Evolutionary conservation across 2,113 vertebrate genomes (phyloP).

Genomic region (Ciconia stormi): DNA sequence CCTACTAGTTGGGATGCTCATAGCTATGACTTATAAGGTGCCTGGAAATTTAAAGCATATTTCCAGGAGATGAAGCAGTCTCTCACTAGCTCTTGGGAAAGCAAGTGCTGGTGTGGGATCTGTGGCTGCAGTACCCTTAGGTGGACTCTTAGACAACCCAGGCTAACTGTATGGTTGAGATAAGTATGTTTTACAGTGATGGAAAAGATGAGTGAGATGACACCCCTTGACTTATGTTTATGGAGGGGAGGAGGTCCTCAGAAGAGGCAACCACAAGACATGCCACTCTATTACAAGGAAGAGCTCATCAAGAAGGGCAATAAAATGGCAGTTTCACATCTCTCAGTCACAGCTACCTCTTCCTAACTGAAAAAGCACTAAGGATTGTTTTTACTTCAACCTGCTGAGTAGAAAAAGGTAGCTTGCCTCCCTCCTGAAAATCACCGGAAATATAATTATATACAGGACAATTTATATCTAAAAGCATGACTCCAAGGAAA

Average conservation of each 20-base stretch:
- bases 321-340: neutral
- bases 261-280: neutral
- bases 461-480: neutral
- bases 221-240: rapidly evolving
- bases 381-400: neutral
- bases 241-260: neutral
- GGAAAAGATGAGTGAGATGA: neutral
- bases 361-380: neutral
- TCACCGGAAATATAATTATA: neutral
- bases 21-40: neutral
- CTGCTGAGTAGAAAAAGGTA: neutral
- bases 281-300: neutral
- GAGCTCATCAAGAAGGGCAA: neutral
- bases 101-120: neutral
- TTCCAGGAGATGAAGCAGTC: neutral
- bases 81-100: neutral
- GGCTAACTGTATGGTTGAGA: neutral
- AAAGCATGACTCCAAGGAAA: neutral
- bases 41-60: neutral
- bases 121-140: neutral
- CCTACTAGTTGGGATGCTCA: neutral
- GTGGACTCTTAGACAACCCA: neutral
- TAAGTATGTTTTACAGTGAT: neutral
- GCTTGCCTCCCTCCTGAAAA: neutral
- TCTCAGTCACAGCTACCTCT: neutral